Evolutionary conservation across 2,888 invertebrate genomes (phyloP), one percentile per base, ranked within the genome.

Genomic region (Ophion obscuratus): DNA sequence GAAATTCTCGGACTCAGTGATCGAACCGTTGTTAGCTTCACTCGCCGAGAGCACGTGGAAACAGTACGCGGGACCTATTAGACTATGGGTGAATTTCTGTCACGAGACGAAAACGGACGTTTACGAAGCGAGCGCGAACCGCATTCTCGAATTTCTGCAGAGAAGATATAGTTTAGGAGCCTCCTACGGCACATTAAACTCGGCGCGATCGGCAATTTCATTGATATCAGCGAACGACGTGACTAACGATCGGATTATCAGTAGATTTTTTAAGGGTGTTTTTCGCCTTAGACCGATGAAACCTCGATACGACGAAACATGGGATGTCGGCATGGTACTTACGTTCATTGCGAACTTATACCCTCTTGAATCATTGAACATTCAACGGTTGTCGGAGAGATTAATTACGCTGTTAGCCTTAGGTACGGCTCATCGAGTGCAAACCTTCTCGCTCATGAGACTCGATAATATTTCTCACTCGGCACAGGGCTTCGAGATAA

Each of bases 241-340:
- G 40, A 61, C 61, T 74, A 74, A 62, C 61, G 57, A 85, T 44
- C 74, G 59, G 36, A 57, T 80, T 44, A 73, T 87, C 40, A 78
- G 71, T 66, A 81, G 86, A 76, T 81, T 86, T 76, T 83, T 86
- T 24, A 84, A 83, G 75, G 87, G 85, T 20, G 74, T 81, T 74
- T 88, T 73, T 68, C 73, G 76, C 36, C 44, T 79, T n/a, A 70
- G 84, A 47, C 87, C 87, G 53, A 40, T 64, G 14, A 85, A 70
- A 68, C 79, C 74, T 20, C 73, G 74, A 57, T 81, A 86, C 24
- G 73, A 67, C 20, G 53, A 61, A 59, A 86, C 83, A 24, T 83
- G 83, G 86, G 83, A 86, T 75, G 73, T 74, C n/a, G 27, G 67
- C 7, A 61, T 40, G n/a, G 86, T 84, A 4, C 47, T 83, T 24